Conservation (phyloP, 2,113 vertebrate species). For the Poeciliopsis occidentalis region DNA sequence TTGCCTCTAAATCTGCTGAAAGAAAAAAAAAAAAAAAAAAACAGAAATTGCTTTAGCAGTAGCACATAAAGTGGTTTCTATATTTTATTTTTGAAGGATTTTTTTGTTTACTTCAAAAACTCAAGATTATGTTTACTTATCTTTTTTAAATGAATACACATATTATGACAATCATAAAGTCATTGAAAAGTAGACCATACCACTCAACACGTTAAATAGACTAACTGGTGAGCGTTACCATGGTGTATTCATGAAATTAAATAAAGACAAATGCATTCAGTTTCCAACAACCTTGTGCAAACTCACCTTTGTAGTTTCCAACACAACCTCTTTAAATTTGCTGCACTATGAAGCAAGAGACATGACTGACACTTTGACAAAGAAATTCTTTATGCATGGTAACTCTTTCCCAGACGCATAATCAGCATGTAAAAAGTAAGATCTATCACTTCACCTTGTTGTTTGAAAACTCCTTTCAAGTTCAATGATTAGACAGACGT, state of each 20-base stretch:
- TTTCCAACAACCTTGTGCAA: background rate
- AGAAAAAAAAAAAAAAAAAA: too few relatives aligned
- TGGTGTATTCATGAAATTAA: background rate
- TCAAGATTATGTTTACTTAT: too few relatives aligned
- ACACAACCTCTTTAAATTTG: background rate
- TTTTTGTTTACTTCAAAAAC: conserved; percentile 73
- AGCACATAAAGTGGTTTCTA: conserved; percentile 80
- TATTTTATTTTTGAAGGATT: conserved; percentile 84
- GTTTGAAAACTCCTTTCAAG: conserved; percentile 16
- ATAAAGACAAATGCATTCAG: background rate
- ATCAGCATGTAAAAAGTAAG: background rate
- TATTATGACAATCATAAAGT: too few relatives aligned
- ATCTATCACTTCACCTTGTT: background rate
- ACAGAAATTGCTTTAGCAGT: conserved; percentile 65
- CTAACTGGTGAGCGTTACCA: too few relatives aligned
- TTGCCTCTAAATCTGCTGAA: too few relatives aligned
- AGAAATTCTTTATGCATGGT: background rate
- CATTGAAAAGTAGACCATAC: too few relatives aligned
- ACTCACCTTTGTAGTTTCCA: background rate
- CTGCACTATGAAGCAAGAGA: background rate
- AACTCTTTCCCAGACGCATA: background rate
- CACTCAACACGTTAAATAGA: too few relatives aligned
- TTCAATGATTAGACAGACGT: conserved; percentile 17
- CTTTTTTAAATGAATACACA: too few relatives aligned
- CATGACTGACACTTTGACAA: background rate